Base-by-base conservation (phyloP, 2,888 invertebrate species). In the Tromatobia lineatoria region DNA sequence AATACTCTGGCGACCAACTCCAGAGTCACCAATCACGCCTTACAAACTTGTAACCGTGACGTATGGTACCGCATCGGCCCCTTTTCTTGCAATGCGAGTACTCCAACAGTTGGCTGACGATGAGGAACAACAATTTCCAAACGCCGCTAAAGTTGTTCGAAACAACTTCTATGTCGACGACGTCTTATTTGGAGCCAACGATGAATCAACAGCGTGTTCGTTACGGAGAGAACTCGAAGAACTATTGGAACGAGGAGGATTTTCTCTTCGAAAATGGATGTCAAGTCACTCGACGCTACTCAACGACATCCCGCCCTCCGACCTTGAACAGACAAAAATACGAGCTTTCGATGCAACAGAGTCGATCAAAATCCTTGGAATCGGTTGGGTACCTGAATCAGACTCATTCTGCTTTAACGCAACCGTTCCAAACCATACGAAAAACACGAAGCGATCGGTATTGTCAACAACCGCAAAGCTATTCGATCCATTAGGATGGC, bases 151-250 rank as follows among this genome's bases (percentile, higher is more conserved):
- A 18, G 77, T 74, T 3, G 11, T 89, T 4, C 23, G 50, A 0
- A 29, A 83, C 0, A 85, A 89, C 20, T 84, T 88, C 29, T 91
- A 91, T 34, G 87, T 91, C 0, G 79, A 86, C 34, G 83, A 86
- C 52, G 74, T 80, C 0, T 29, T 82, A 0, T 77, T 80, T 23
- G 85, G 85, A 13, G 81, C 85, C 0, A 23, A 75, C 45, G 52
- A 45, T 6, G 52, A 20, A 29, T 2, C 15, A 20, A 2, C 47
- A 13, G 47, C 1, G 15, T 15, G 13, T 15, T 10, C 47, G 11
- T 13, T 13, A n/a, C 47, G 47, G 3, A 13, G n/a, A 2, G 15
- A 47, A n/a, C 1, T 47, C 6, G n/a, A 47, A n/a, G n/a, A n/a
- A 6, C 4, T 47, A 6, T 13, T 47, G n/a, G 13, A 1, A 2